Conservation (phyloP, 1,140 invertebrate species). For the Pentalonia nigronervosa region DNA sequence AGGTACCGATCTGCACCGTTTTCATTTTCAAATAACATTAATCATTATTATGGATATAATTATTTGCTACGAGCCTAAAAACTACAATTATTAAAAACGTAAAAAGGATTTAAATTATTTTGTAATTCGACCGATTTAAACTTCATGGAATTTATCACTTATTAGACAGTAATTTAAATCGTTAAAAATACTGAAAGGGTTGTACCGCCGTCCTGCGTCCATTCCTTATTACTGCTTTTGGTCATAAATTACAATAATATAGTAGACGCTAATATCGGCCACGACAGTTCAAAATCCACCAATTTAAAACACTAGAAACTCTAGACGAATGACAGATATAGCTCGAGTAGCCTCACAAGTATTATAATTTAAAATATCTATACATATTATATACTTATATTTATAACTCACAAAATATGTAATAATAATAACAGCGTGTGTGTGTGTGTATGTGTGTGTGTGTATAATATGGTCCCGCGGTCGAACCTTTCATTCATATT, state of each 20-base stretch:
- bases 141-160: background rate
- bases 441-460: background rate
- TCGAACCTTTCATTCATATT: conserved; percentile 19
- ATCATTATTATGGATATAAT: background rate
- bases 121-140: background rate
- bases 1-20: no score
- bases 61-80: background rate
- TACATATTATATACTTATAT: background rate
- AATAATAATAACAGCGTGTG: background rate
- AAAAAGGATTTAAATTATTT: background rate
- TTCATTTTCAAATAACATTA: no score
- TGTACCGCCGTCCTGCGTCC: background rate
- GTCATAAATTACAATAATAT: background rate
- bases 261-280: background rate
- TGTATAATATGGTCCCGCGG: background rate
- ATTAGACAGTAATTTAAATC: background rate
- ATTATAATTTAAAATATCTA: background rate
- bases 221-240: background rate
- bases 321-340: background rate
- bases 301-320: background rate
- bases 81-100: no score
- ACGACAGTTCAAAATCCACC: background rate
- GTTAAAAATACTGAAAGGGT: background rate
- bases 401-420: background rate
- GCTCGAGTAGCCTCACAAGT: background rate